These are phyloP conservation scores for Sarcophaga carnaria DNA, from an alignment of 2,888 invertebrate genomes.

Conservation along the genomic window DNA sequence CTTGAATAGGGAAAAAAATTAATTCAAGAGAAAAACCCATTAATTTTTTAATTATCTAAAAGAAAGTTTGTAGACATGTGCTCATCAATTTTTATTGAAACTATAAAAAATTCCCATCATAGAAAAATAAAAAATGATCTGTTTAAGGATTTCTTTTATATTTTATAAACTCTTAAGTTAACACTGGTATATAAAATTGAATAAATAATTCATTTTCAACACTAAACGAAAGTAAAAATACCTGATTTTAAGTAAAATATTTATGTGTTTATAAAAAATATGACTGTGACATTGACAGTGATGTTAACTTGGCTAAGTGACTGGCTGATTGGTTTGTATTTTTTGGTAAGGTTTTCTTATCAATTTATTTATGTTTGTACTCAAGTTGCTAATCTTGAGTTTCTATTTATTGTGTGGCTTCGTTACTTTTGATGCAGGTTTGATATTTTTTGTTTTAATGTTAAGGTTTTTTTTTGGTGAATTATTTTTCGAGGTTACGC, in stretches of 20 bases:
- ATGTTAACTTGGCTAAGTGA: neutral
- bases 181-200: neutral
- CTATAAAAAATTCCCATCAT: neutral
- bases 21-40: constrained; percentile 7
- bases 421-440: constrained; percentile 10
- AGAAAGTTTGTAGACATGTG: neutral
- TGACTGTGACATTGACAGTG: constrained; percentile 49
- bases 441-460: constrained; percentile 8
- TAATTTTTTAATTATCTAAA: constrained; percentile 24
- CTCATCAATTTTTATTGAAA: neutral
- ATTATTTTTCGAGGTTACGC: constrained; percentile 47
- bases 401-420: constrained; percentile 26
- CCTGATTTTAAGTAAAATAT: neutral
- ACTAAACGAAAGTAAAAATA: neutral
- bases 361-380: constrained; percentile 16
- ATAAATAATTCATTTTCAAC: too few relatives aligned
- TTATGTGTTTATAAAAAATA: constrained; percentile 5
- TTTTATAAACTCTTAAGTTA: neutral
- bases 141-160: constrained; percentile 8
- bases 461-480: constrained; percentile 40
- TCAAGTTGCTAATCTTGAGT: constrained; percentile 34
- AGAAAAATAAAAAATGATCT: neutral
- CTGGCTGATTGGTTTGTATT: neutral
- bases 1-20: constrained; percentile 1
- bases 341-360: constrained; percentile 32